phyloP scores from a whole-genome alignment of 2,888 invertebrate genomes.

The Monoplex corrugatus region DNA sequence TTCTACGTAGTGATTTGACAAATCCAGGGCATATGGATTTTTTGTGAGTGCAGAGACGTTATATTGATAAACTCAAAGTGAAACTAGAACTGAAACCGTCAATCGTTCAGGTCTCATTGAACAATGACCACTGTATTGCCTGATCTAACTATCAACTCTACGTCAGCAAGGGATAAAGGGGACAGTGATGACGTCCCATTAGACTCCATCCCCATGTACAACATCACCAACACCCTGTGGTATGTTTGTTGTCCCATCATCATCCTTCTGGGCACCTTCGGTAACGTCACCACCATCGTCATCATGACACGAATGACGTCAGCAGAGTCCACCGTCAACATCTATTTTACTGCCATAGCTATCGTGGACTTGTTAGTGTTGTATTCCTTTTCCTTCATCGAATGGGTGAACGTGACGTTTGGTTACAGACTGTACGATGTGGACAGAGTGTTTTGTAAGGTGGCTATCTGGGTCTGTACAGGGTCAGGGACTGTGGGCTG shows the following conservation, averaged over 20 bases:
- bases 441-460: not conserved
- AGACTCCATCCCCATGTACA: slow-evolving; percentile 13
- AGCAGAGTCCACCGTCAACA: not conserved
- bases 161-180: too few species aligned
- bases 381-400: not conserved
- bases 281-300: slow-evolving; percentile 9
- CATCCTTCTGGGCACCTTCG: not conserved
- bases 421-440: not conserved
- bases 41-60: too few species aligned
- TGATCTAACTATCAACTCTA: too few species aligned
- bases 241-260: not conserved
- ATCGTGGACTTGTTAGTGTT: not conserved
- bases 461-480: not conserved
- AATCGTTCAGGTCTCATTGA: too few species aligned
- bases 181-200: not conserved
- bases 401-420: not conserved
- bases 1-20: too few species aligned
- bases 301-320: slow-evolving; percentile 1
- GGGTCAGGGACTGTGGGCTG: not conserved
- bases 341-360: not conserved
- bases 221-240: not conserved
- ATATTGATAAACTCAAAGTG: too few species aligned
- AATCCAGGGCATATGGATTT: too few species aligned
- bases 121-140: too few species aligned
- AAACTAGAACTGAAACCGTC: too few species aligned